Conservation (phyloP, 2,113 vertebrate genomes). For the Girardinichthys multiradiatus region DNA sequence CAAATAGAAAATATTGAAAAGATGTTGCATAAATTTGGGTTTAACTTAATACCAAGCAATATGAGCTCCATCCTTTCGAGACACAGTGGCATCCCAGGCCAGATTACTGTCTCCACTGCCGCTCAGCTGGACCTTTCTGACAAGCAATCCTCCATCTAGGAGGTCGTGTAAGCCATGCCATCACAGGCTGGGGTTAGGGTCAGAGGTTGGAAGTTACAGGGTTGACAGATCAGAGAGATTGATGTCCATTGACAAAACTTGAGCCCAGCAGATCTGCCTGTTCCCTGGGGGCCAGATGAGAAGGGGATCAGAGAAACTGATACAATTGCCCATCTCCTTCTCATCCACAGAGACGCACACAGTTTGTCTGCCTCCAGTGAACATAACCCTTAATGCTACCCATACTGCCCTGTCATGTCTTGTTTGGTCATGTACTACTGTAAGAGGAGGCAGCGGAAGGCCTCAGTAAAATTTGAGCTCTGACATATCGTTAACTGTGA, state of each 20-base stretch:
- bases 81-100: constrained; percentile 55
- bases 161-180: constrained; percentile 65
- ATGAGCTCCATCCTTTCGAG: constrained; percentile 48
- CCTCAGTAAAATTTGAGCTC: constrained; percentile 59
- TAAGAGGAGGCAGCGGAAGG: constrained; percentile 49
- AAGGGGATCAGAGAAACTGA: constrained; percentile 30
- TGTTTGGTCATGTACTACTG: constrained; percentile 63
- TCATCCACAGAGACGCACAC: constrained; percentile 30
- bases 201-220: constrained; percentile 70
- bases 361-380: constrained; percentile 38
- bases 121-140: constrained; percentile 61
- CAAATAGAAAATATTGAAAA: neutral
- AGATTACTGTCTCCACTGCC: constrained; percentile 70
- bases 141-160: constrained; percentile 53
- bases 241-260: constrained; percentile 78
- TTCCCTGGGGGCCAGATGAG: constrained; percentile 52
- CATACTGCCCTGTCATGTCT: constrained; percentile 43
- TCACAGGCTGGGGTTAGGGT: constrained; percentile 67
- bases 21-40: constrained; percentile 13
- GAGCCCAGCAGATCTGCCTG: constrained; percentile 63
- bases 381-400: constrained; percentile 42
- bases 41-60: constrained; percentile 33
- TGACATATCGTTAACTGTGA: constrained; percentile 67
- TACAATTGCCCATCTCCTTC: constrained; percentile 28
- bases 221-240: constrained; percentile 76